phyloP scores from a whole-genome alignment of 2,113 vertebrate genomes.

The Haemorhous mexicanus region DNA sequence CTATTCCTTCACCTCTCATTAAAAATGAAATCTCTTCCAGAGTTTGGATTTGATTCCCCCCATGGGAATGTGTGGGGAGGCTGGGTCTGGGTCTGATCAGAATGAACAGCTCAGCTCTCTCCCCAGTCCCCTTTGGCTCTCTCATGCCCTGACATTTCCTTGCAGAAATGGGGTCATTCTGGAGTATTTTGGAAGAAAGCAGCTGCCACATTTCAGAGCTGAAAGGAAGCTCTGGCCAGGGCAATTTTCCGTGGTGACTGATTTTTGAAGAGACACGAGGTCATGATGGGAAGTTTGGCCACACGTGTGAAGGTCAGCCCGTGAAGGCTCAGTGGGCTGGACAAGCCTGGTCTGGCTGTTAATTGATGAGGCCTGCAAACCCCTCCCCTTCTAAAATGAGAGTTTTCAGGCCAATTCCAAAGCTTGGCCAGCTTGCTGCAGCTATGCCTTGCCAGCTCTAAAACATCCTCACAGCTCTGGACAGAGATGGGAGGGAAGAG shows the following conservation, averaged over 20 bases:
- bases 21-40: background rate
- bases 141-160: conserved; percentile 23
- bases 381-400: background rate
- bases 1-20: background rate
- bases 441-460: background rate
- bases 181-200: background rate
- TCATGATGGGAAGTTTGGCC: background rate
- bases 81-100: background rate
- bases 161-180: conserved; percentile 6
- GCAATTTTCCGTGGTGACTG: background rate
- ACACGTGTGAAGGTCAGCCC: background rate
- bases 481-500: background rate
- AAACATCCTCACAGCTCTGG: background rate
- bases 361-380: background rate
- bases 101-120: background rate
- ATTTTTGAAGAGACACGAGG: background rate
- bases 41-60: background rate
- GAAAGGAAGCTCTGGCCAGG: background rate
- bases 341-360: background rate
- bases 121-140: background rate
- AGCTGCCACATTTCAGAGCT: background rate
- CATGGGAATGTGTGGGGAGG: background rate
- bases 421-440: background rate
- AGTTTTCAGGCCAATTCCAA: background rate
- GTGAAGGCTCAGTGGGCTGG: background rate